Conservation (phyloP, 1,140 invertebrate species). For the Camponotus floridanus region DNA sequence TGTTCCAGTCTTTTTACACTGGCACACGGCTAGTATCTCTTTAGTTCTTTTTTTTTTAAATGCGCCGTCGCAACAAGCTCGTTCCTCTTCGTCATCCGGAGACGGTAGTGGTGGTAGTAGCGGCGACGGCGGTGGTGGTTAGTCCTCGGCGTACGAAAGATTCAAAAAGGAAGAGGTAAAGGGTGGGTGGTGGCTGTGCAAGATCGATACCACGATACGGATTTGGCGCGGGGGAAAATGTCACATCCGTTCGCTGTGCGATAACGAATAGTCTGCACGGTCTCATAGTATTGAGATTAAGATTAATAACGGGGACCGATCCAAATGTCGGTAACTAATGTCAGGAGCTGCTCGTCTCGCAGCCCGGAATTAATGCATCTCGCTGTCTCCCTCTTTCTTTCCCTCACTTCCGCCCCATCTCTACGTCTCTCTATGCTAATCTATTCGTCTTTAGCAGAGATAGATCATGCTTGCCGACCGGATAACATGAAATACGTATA, state of each 20-base stretch:
- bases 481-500: slow-evolving; percentile 43
- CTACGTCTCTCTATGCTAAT: slow-evolving; percentile 11
- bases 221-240: slow-evolving; percentile 47
- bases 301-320: slow-evolving; percentile 61
- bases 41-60: slow-evolving; percentile 37
- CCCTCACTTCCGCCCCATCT: slow-evolving; percentile 7
- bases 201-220: slow-evolving; percentile 55
- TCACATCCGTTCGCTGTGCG: slow-evolving; percentile 39
- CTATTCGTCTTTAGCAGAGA: slow-evolving; percentile 45
- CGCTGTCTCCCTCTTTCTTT: slow-evolving; percentile 50
- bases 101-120: not conserved
- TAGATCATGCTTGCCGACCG: slow-evolving; percentile 60
- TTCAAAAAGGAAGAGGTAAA: slow-evolving; percentile 44
- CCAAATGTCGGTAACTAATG: slow-evolving; percentile 67
- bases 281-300: slow-evolving; percentile 60
- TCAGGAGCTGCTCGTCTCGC: slow-evolving; percentile 53
- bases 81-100: slow-evolving; percentile 61
- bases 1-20: slow-evolving; percentile 42
- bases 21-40: slow-evolving; percentile 32
- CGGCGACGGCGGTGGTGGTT: slow-evolving; percentile 13
- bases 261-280: slow-evolving; percentile 50
- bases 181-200: slow-evolving; percentile 25
- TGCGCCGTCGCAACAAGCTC: slow-evolving; percentile 53
- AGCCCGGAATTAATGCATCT: slow-evolving; percentile 59
- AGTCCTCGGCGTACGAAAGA: slow-evolving; percentile 59